phyloP scores from a whole-genome alignment of 2,888 invertebrate genomes.

The Euspilapteryx auroguttella region DNA sequence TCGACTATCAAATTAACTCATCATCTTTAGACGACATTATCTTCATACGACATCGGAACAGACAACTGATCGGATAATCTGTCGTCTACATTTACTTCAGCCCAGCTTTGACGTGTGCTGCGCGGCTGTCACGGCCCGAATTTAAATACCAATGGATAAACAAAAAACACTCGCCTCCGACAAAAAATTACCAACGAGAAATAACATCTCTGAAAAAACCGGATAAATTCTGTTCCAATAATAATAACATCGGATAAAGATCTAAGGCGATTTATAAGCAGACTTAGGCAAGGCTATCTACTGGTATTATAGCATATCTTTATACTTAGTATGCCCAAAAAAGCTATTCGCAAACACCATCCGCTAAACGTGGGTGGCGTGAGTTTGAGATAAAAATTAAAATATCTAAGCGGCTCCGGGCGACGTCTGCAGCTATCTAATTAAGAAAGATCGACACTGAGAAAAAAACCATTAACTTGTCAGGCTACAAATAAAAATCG shows the following conservation, averaged over 20 bases:
- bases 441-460: conserved; percentile 24
- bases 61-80: conserved; percentile 21
- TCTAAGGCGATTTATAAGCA: conserved; percentile 1
- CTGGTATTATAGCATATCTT: conserved; percentile 4
- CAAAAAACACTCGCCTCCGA: background rate
- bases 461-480: conserved; percentile 30
- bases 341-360: conserved; percentile 8
- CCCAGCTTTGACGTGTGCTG: conserved; percentile 15
- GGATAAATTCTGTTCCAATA: background rate
- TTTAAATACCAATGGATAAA: conserved; percentile 1
- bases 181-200: background rate
- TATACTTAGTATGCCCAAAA: conserved; percentile 7
- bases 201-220: background rate
- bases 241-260: conserved; percentile 2
- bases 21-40: conserved; percentile 34
- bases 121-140: conserved; percentile 12
- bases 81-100: conserved; percentile 25
- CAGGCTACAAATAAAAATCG: conserved; percentile 24
- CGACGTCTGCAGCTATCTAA: conserved; percentile 17
- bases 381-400: conserved; percentile 22
- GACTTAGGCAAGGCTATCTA: conserved; percentile 1
- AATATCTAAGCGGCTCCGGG: conserved; percentile 25
- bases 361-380: conserved; percentile 34
- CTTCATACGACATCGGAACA: conserved; percentile 25
- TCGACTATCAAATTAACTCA: conserved; percentile 42